phyloP scores from a whole-genome alignment of 2,797 vertebrate genomes.

The Hydrophis major region DNA sequence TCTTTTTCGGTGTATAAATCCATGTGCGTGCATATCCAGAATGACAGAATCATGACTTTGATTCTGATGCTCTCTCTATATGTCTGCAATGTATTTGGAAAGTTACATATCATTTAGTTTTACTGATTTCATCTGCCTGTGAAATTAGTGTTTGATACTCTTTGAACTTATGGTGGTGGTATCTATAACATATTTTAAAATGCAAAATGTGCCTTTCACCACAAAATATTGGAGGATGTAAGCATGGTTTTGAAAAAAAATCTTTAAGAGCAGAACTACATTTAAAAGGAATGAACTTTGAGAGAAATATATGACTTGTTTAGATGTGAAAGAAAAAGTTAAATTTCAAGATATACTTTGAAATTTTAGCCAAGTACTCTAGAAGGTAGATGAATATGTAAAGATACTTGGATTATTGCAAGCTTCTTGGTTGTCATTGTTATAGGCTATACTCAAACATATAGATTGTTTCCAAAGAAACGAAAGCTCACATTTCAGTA shows the following conservation, averaged over 20 bases:
- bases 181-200: neutral
- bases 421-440: neutral
- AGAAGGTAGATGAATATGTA: neutral
- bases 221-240: neutral
- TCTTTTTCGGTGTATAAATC: neutral
- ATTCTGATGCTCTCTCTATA: neutral
- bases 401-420: slow-evolving; percentile 18
- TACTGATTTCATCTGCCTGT: neutral
- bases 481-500: neutral
- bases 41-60: neutral
- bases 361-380: neutral
- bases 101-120: neutral
- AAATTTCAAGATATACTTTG: neutral
- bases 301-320: neutral
- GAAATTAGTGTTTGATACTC: neutral
- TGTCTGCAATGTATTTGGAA: neutral
- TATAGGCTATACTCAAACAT: neutral
- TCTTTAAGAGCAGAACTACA: neutral
- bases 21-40: neutral
- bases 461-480: neutral
- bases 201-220: neutral
- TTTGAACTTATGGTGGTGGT: neutral
- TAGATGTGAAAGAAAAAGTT: neutral
- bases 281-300: neutral
- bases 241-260: neutral